Evolutionary conservation across 2,797 vertebrate genomes (phyloP).

Genomic region (Pseudochaenichthys georgianus): DNA sequence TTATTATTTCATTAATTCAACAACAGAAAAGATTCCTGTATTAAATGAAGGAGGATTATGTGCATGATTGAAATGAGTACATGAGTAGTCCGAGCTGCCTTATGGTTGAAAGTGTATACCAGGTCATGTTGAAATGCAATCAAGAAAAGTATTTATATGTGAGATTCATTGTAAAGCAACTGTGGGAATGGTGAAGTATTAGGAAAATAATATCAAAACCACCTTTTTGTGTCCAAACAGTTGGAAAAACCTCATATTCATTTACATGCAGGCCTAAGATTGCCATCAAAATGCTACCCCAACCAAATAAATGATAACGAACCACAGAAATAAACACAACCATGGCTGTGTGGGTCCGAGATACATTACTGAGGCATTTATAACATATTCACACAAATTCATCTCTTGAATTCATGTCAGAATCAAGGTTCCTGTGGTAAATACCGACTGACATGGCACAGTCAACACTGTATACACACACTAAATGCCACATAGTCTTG

Average conservation of each 20-base stretch:
- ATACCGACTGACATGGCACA: neutral
- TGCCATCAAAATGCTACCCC: neutral
- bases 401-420: neutral
- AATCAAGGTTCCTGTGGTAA: neutral
- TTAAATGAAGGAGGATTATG: neutral
- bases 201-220: neutral
- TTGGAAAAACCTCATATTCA: neutral
- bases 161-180: neutral
- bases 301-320: neutral
- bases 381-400: neutral
- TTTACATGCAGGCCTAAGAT: neutral
- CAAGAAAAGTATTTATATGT: neutral
- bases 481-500: constrained; percentile 17
- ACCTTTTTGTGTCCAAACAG: neutral
- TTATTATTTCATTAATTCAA: constrained; percentile 8
- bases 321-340: neutral
- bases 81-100: neutral
- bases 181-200: neutral
- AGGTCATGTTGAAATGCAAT: constrained; percentile 3
- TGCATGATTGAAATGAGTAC: neutral
- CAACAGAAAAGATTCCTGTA: neutral
- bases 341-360: neutral
- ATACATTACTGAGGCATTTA: neutral
- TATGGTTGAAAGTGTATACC: neutral
- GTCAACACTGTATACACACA: neutral